Conservation (phyloP, 2,113 vertebrate species). For the Xiphophorus maculatus region DNA sequence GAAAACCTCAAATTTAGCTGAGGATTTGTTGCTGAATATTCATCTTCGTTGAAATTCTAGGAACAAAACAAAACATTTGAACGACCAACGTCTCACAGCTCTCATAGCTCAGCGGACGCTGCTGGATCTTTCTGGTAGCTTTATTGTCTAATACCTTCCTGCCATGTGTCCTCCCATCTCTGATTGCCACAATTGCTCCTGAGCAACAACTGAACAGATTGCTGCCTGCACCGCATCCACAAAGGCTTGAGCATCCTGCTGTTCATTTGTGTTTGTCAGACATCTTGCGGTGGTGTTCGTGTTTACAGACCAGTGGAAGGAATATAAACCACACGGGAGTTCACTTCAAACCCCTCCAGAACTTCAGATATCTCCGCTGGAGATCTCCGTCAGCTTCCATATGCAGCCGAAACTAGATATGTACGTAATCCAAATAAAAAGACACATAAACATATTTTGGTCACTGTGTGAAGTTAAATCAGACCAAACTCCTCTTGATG, state of each 20-base stretch:
- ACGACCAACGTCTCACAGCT: background rate
- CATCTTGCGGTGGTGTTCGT: background rate
- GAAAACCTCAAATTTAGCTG: background rate
- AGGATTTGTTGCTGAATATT: background rate
- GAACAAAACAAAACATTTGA: background rate
- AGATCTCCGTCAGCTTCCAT: background rate
- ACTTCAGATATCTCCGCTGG: too few species aligned
- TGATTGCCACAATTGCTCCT: constrained; percentile 15
- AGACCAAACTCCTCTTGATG: too few species aligned
- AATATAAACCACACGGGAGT: background rate
- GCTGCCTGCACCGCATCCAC: background rate
- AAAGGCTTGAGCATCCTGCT: constrained; percentile 6
- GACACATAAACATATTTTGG: too few species aligned
- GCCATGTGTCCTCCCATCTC: constrained; percentile 14
- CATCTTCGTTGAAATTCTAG: background rate
- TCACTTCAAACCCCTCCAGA: background rate
- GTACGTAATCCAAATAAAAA: too few species aligned
- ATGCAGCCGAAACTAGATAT: too few species aligned
- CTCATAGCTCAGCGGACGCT: background rate
- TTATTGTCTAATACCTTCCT: background rate
- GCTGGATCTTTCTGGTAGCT: background rate
- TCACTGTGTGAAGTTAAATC: too few species aligned
- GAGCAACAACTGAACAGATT: constrained; percentile 1
- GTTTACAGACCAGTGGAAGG: constrained; percentile 6
- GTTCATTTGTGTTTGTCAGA: constrained; percentile 13